Evolutionary conservation across 2,113 vertebrate species (phyloP).

Genomic region (Epinephelus fuscoguttatus): DNA sequence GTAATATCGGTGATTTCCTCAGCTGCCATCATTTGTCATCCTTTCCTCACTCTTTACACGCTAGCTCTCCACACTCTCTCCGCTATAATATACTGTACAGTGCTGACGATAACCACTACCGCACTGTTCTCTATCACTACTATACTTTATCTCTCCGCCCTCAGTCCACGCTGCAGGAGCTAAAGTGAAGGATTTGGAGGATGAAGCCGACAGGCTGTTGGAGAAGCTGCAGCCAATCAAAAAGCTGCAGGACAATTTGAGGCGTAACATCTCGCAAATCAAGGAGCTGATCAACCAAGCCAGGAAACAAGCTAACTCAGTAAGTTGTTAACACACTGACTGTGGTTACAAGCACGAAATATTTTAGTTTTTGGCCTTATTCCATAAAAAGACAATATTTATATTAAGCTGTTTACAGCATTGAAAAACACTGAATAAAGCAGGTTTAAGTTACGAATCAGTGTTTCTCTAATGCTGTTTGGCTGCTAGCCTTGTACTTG

Average conservation of each 20-base stretch:
- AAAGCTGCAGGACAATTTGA: conserved; percentile 94
- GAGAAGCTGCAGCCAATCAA: conserved; percentile 97
- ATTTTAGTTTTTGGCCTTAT: too few species aligned
- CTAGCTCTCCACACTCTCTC: conserved; percentile 39
- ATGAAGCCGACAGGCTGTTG: conserved; percentile 93
- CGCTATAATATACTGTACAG: not conserved
- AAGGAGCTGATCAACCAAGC: conserved; percentile 98
- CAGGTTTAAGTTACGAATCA: too few species aligned
- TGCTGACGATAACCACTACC: not conserved
- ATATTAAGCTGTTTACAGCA: too few species aligned
- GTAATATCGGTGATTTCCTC: conserved; percentile 37
- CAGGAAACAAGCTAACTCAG: conserved; percentile 98
- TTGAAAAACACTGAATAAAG: too few species aligned
- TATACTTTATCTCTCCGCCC: conserved; percentile 32
- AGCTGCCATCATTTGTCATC: conserved; percentile 47
- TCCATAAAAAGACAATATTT: too few species aligned
- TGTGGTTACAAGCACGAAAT: not conserved
- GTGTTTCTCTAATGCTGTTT: too few species aligned
- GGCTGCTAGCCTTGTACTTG: too few species aligned
- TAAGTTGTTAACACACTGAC: conserved; percentile 76
- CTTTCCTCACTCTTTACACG: conserved; percentile 21
- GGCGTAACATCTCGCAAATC: conserved; percentile 97
- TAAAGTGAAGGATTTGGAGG: conserved; percentile 93
- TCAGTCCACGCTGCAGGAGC: conserved; percentile 94
- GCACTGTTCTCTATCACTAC: conserved; percentile 18